Conservation (phyloP, 2,113 vertebrate genomes). For the Xiphophorus maculatus region DNA sequence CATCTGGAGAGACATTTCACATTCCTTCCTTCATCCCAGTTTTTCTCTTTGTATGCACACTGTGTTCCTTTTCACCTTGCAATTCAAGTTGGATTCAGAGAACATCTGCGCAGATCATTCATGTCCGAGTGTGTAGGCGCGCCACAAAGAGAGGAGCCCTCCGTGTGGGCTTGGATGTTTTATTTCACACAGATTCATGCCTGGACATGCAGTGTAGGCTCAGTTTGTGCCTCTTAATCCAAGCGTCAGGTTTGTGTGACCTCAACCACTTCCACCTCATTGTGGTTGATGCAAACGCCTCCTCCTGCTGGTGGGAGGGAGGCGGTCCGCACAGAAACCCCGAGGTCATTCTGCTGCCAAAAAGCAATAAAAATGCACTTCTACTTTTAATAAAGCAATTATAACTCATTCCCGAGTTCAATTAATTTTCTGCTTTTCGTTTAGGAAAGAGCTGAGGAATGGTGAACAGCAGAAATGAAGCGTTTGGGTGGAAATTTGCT, state of each 20-base stretch:
- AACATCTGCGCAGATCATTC: slow-evolving; percentile 24
- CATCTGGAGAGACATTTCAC: slow-evolving; percentile 25
- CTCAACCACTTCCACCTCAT: slow-evolving; percentile 32
- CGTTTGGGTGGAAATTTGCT: slow-evolving; percentile 13
- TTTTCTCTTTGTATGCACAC: slow-evolving; percentile 14
- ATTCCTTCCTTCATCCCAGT: slow-evolving; percentile 33
- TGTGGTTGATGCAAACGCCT: slow-evolving; percentile 12
- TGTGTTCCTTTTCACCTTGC: background rate
- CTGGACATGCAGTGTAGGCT: background rate
- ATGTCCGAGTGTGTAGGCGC: slow-evolving; percentile 22
- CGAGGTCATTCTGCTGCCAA: slow-evolving; percentile 57
- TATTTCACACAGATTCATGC: background rate
- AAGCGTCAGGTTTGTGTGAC: slow-evolving; percentile 40
- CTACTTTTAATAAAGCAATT: slow-evolving; percentile 77
- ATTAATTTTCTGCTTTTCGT: slow-evolving; percentile 71
- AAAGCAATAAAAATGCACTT: slow-evolving; percentile 74
- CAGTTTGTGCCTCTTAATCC: slow-evolving; percentile 9
- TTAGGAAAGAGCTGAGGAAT: slow-evolving; percentile 59
- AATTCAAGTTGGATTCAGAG: slow-evolving; percentile 25
- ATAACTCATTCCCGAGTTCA: slow-evolving; percentile 69
- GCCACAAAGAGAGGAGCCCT: slow-evolving; percentile 7
- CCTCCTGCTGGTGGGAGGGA: slow-evolving; percentile 20
- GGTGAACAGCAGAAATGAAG: slow-evolving; percentile 15
- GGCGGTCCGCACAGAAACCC: slow-evolving; percentile 51
- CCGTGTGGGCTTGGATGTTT: background rate